These are phyloP conservation scores for Zoroaster sp. DNA, from an alignment of 53 echinoderm and acorn worm genomes.

Conservation along the genomic window DNA sequence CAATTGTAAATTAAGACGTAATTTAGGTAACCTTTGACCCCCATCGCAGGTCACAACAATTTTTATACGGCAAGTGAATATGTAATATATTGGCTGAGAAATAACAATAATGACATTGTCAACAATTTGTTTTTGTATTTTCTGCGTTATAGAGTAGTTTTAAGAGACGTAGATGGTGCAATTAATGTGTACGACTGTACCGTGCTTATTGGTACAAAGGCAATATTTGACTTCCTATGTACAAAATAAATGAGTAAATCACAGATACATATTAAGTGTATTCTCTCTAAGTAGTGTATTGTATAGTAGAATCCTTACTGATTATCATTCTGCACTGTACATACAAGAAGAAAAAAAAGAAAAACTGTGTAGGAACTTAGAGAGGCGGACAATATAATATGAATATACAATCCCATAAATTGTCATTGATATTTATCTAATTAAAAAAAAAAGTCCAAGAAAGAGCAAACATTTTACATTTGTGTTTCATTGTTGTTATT, in stretches of 20 bases:
- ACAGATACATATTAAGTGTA: neutral
- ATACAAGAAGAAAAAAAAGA: conserved; percentile 17
- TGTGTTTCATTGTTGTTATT: too few species aligned
- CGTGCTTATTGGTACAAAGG: conserved; percentile 27
- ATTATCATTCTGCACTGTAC: conserved; percentile 45
- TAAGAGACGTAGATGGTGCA: conserved; percentile 45
- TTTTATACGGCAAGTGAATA: conserved; percentile 51
- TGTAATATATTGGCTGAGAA: conserved; percentile 49
- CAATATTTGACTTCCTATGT: conserved; percentile 45
- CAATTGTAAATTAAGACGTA: neutral
- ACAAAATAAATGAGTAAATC: conserved; percentile 11
- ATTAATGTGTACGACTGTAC: conserved; percentile 32
- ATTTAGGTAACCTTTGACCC: neutral
- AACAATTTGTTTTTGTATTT: conserved; percentile 17
- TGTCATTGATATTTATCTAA: conserved; percentile 57
- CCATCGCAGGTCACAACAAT: conserved; percentile 19
- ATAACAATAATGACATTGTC: conserved; percentile 7
- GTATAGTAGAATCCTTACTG: conserved; percentile 9
- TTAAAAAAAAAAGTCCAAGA: conserved; percentile 54
- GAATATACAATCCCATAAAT: conserved; percentile 57
- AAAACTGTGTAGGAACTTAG: conserved; percentile 34
- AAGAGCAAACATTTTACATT: conserved; percentile 40
- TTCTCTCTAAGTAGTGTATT: conserved; percentile 9
- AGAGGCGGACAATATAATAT: conserved; percentile 34
- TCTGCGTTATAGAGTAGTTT: conserved; percentile 59